Base-by-base conservation (phyloP, 2,888 invertebrate genomes). In the Parnassius glacialis region DNA sequence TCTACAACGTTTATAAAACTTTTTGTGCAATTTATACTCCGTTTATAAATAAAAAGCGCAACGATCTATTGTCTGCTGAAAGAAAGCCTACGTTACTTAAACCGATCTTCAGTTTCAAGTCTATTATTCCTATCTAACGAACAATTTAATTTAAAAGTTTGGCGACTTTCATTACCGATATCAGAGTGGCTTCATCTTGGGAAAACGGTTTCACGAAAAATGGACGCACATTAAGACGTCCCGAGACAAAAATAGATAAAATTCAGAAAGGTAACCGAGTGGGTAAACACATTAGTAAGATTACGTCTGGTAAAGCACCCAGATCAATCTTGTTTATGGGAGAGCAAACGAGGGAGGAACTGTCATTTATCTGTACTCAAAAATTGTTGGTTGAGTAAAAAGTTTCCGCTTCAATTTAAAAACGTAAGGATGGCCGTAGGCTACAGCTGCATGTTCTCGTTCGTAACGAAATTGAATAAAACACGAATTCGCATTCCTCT, bases 221-320 rank as follows among this genome's bases (percentile, higher is more conserved):
- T 81, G 78, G 77, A 43, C 60, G 57, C 69, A 65, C 78, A 79
- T 83, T 78, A 82, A 74, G 80, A 78, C 78, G 73, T 80, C 76
- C 55, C 62, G 79, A 80, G 78, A 79, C 80, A 77, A 78, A 74
- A 75, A 56, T 52, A 71, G 68, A 72, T 74, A 72, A 76, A 74
- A 75, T 74, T 71, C 71, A 69, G 71, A 73, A 73, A 81, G 80
- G 83, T 79, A 81, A 82, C 79, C 83, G 82, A 79, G 84, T 83
- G 82, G 80, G 84, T 84, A 85, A 87, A 85, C 83, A 86, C 87
- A 88, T 88, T 86, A 88, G 81, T 65, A 72, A 76, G 81, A 87
- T 87, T 85, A 81, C 78, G 72, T 71, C 69, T 58, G 50, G 68
- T 72, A 71, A 69, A 71, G 73, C 65, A 71, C 71, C 68, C 64